These are phyloP conservation scores for Yponomeuta malinellus DNA, from an alignment of 2,888 invertebrate species.

Conservation along the genomic window DNA sequence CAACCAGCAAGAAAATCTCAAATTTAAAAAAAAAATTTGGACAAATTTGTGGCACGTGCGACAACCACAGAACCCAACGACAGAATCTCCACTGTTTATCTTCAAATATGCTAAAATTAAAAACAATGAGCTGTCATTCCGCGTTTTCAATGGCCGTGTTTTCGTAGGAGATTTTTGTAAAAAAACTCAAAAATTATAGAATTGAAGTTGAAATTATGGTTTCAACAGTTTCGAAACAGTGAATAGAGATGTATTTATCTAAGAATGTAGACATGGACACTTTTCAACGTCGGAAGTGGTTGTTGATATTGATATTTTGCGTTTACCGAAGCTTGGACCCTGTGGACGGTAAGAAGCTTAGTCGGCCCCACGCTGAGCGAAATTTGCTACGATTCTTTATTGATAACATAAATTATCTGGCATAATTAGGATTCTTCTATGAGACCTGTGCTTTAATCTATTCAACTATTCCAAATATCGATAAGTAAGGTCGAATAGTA, in stretches of 20 bases:
- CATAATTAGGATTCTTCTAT: not conserved
- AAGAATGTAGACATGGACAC: constrained; percentile 53
- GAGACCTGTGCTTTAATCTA: not conserved
- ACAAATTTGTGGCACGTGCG: no score
- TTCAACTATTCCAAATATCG: not conserved
- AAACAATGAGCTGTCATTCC: constrained; percentile 2
- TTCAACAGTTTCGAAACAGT: constrained; percentile 43
- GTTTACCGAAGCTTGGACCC: constrained; percentile 42
- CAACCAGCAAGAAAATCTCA: no score
- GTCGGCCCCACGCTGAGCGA: not conserved
- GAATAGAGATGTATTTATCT: constrained; percentile 46
- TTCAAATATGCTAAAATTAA: not conserved
- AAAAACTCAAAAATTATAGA: constrained; percentile 24
- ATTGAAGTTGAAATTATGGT: constrained; percentile 31
- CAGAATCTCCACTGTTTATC: no score
- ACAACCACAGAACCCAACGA: no score
- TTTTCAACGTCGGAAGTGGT: constrained; percentile 50
- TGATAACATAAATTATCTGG: not conserved
- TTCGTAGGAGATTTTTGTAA: constrained; percentile 34
- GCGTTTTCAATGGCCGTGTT: constrained; percentile 52
- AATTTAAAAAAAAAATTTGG: no score
- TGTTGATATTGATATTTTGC: constrained; percentile 46
- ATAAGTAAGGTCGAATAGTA: no score
- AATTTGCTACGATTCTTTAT: not conserved
- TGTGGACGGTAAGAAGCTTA: constrained; percentile 48